phyloP scores from a whole-genome alignment of 2,113 vertebrate species.

The Psittacula cyanocephala region DNA sequence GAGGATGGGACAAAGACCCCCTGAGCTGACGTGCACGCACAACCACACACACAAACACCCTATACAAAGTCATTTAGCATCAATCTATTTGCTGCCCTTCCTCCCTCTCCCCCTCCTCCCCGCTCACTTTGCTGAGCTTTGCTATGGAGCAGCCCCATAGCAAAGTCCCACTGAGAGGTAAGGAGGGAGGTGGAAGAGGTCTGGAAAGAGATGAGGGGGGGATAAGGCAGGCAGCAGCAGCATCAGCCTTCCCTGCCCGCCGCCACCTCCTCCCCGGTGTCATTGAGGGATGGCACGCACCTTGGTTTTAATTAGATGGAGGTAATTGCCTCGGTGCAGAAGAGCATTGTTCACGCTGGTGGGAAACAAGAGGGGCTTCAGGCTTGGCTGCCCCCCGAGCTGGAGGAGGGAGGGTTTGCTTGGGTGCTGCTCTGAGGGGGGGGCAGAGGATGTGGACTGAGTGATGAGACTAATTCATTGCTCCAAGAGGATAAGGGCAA shows the following conservation, averaged over 20 bases:
- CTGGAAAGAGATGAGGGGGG: not conserved
- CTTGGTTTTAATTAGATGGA: slow-evolving; percentile 55
- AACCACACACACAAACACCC: not conserved
- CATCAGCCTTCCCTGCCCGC: not conserved
- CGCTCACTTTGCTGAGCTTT: not conserved
- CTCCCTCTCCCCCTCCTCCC: not conserved
- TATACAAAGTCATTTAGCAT: not conserved
- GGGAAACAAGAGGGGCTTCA: slow-evolving; percentile 32
- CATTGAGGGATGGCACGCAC: slow-evolving; percentile 34
- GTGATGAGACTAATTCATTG: not conserved
- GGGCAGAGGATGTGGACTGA: not conserved
- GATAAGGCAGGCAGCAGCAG: not conserved
- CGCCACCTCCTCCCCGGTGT: not conserved
- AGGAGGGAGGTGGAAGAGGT: not conserved
- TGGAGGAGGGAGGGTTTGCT: not conserved
- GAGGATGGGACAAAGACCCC: not conserved
- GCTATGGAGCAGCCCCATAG: not conserved
- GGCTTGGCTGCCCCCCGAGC: slow-evolving; percentile 22
- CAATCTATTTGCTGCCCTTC: not conserved
- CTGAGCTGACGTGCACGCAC: not conserved
- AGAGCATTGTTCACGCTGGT: not conserved
- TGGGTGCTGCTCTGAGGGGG: not conserved
- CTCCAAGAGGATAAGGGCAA: not conserved
- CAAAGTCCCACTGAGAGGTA: not conserved
- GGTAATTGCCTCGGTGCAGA: slow-evolving; percentile 26